Conservation (phyloP, 1,140 invertebrate genomes). For the Bombus pascuorum region DNA sequence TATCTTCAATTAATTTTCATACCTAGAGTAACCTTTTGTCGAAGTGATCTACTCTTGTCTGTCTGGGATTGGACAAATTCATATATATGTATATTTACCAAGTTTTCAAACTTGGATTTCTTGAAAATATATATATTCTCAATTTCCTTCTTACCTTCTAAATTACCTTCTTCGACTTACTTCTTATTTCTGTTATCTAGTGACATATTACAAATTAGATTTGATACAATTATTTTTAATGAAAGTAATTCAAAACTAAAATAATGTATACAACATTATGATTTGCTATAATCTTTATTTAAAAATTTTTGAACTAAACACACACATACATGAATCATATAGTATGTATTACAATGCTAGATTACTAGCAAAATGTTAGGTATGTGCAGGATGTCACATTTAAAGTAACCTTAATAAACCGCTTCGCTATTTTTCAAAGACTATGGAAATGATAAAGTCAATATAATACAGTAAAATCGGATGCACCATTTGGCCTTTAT, state of each 20-base stretch:
- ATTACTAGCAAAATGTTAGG: slow-evolving; percentile 17
- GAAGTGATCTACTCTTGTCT: too few relatives aligned
- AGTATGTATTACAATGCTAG: slow-evolving; percentile 39
- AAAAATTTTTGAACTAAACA: slow-evolving; percentile 33
- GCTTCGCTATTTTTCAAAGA: background rate
- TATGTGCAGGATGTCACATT: slow-evolving; percentile 1
- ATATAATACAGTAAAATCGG: background rate
- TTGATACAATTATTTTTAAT: background rate
- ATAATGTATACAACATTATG: background rate
- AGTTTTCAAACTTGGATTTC: background rate
- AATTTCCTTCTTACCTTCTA: too few relatives aligned
- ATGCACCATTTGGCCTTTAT: background rate
- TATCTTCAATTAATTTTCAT: too few relatives aligned
- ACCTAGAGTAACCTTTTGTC: too few relatives aligned
- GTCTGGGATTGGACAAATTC: too few relatives aligned
- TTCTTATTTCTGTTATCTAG: background rate
- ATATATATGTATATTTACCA: too few relatives aligned
- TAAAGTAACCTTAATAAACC: background rate
- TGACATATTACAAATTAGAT: background rate
- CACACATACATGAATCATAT: slow-evolving; percentile 23
- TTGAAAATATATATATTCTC: background rate
- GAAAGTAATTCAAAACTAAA: background rate
- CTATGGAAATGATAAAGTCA: background rate
- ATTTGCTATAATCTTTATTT: slow-evolving; percentile 38
- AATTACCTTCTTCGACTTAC: too few relatives aligned